Conservation (phyloP, 2,113 vertebrate genomes). For the Rhizomys pruinosus region DNA sequence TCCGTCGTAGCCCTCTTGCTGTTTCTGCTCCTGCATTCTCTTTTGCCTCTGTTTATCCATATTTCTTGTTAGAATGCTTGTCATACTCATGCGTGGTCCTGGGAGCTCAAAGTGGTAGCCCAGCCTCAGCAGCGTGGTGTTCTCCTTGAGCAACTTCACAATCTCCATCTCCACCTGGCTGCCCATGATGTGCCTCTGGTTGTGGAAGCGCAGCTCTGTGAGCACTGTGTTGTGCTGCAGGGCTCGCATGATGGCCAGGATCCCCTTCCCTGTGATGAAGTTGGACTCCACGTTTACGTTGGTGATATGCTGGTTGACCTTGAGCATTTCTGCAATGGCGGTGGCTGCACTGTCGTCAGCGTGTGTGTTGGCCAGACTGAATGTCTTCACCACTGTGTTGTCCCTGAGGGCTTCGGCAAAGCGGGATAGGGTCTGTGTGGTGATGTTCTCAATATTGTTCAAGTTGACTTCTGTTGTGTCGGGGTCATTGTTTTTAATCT, state of each 20-base stretch:
- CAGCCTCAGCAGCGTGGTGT: slow-evolving; percentile 93
- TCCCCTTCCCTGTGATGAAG: slow-evolving; percentile 95
- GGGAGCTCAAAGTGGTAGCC: slow-evolving; percentile 98
- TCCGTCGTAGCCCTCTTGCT: slow-evolving; percentile 84
- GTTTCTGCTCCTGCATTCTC: slow-evolving; percentile 93
- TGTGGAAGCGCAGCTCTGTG: slow-evolving; percentile 97
- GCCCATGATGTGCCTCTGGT: slow-evolving; percentile 98
- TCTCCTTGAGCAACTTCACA: slow-evolving; percentile 94
- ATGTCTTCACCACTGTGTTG: slow-evolving; percentile 92
- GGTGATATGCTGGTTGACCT: slow-evolving; percentile 91
- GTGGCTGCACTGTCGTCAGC: slow-evolving; percentile 93
- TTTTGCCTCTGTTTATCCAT: slow-evolving; percentile 97
- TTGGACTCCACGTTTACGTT: slow-evolving; percentile 97
- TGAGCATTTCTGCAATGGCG: slow-evolving; percentile 93
- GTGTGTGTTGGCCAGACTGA: slow-evolving; percentile 95
- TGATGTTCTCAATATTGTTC: slow-evolving; percentile 98
- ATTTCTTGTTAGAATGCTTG: slow-evolving; percentile 95
- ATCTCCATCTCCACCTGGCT: slow-evolving; percentile 99
- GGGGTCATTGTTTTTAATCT: slow-evolving; percentile 89
- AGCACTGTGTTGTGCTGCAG: slow-evolving; percentile 92
- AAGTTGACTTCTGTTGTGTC: slow-evolving; percentile 94
- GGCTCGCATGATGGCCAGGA: slow-evolving; percentile 94
- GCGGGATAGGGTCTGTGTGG: slow-evolving; percentile 91
- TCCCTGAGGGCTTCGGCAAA: slow-evolving; percentile 92
- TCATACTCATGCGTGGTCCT: slow-evolving; percentile 98